phyloP scores from a whole-genome alignment of 2,797 vertebrate genomes.

The Lithobates pipiens region DNA sequence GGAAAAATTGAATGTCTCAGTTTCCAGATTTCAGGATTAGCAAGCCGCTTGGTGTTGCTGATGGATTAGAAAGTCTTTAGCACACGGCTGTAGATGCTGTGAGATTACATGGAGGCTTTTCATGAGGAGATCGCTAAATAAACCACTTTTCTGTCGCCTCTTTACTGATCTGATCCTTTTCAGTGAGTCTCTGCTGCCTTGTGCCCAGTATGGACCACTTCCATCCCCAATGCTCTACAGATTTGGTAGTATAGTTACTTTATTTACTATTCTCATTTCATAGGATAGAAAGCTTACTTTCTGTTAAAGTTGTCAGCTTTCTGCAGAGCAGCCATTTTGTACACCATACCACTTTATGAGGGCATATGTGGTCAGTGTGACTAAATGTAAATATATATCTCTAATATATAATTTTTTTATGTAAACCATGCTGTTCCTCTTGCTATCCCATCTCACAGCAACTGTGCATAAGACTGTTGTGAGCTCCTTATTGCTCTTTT shows the following conservation, averaged over 20 bases:
- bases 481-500: no score
- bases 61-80: not conserved
- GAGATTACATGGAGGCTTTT: not conserved
- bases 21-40: constrained; percentile 19
- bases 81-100: not conserved
- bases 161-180: not conserved
- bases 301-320: no score
- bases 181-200: not conserved
- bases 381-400: no score
- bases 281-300: not conserved
- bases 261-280: not conserved
- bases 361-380: no score
- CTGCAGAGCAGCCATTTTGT: no score
- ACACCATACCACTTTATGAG: no score
- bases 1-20: not conserved
- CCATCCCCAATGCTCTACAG: not conserved
- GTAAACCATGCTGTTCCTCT: no score
- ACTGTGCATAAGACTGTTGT: no score
- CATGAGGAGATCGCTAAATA: not conserved
- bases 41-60: not conserved
- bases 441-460: no score
- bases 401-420: no score
- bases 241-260: not conserved
- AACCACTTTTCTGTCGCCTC: not conserved
- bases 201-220: not conserved